Evolutionary conservation across 1,140 invertebrate species (phyloP).

Genomic region (Octopus bimaculoides): DNA sequence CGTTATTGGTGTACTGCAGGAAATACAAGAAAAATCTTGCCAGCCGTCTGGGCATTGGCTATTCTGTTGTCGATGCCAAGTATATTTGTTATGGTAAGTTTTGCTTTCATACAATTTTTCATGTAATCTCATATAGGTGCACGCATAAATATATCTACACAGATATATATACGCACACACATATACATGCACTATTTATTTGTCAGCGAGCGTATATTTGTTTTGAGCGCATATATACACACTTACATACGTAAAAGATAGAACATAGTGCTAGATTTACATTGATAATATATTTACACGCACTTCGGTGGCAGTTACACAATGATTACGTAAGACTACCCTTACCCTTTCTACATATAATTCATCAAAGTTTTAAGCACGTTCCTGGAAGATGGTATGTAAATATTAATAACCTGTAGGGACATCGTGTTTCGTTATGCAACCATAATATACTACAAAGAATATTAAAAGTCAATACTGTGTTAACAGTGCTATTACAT

Average conservation of each 20-base stretch:
- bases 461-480: too few relatives aligned
- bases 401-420: too few relatives aligned
- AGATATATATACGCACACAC: not conserved
- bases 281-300: too few relatives aligned
- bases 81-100: constrained; percentile 58
- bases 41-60: constrained; percentile 67
- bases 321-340: not conserved
- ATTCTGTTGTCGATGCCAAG: constrained; percentile 42
- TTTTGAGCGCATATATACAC: too few relatives aligned
- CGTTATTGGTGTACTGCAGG: constrained; percentile 73
- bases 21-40: constrained; percentile 68
- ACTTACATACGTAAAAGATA: too few relatives aligned
- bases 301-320: too few relatives aligned
- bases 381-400: too few relatives aligned
- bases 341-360: not conserved
- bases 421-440: too few relatives aligned
- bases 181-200: not conserved
- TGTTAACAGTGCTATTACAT: too few relatives aligned
- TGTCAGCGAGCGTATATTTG: not conserved
- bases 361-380: not conserved
- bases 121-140: not conserved
- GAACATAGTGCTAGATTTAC: too few relatives aligned
- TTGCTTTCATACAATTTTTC: not conserved
- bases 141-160: not conserved
- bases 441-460: too few relatives aligned